phyloP scores from a whole-genome alignment of 1,140 invertebrate genomes.

The Babylonia areolata region DNA sequence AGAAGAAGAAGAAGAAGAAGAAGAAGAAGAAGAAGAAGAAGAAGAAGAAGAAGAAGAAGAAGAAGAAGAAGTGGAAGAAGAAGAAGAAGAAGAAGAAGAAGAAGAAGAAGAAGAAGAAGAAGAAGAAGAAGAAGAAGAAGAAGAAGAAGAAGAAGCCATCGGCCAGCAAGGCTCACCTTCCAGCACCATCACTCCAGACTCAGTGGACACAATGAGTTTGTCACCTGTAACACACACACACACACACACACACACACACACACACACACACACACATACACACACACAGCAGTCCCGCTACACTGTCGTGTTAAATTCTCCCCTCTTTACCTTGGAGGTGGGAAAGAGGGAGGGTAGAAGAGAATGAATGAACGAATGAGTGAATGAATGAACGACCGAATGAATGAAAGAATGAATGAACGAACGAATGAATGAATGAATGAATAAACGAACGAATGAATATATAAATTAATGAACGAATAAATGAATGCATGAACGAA shows the following conservation, averaged over 20 bases:
- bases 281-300: not conserved
- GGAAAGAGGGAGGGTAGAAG: too few relatives aligned
- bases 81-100: not conserved
- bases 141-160: not conserved
- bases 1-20: not conserved
- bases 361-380: too few relatives aligned
- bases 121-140: not conserved
- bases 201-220: too few relatives aligned
- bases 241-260: slow-evolving; percentile 11
- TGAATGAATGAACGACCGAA: too few relatives aligned
- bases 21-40: not conserved
- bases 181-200: too few relatives aligned
- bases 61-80: not conserved
- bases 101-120: not conserved
- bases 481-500: too few relatives aligned
- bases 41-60: not conserved
- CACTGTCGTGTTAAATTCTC: too few relatives aligned
- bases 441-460: too few relatives aligned
- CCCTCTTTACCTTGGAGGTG: too few relatives aligned
- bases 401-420: too few relatives aligned
- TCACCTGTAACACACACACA: not conserved
- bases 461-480: too few relatives aligned
- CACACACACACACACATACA: not conserved
- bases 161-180: not conserved
- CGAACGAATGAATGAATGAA: too few relatives aligned